Evolutionary conservation across 2,888 invertebrate genomes (phyloP), one percentile per base, ranked within the genome.

Genomic region (Oligia latruncula): DNA sequence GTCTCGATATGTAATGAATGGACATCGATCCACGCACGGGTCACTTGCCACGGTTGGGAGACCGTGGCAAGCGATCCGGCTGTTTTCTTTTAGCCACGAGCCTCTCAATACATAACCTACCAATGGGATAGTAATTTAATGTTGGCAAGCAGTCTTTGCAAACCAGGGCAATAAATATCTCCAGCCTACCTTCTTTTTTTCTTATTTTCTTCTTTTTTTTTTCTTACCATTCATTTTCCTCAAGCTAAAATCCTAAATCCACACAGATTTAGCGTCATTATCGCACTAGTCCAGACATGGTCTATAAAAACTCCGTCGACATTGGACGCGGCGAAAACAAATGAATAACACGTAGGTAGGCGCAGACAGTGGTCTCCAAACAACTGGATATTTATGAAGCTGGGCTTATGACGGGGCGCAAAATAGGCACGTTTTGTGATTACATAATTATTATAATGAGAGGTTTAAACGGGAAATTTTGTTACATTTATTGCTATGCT

Each of bases 311-410:
- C 52, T 23, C 35, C 20, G 73, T 55, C 68, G 49, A 70, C 60
- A 60, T 62, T 65, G 17, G n/a, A 80, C 68, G 60, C 23, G 80
- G 11, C 71, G 49, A 72, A 83, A 85, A 80, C 85, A 85, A 85
- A 85, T 81, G 52, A 80, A 74, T 72, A 58, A 40, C 40, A 29
- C 40, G 40, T 58, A 52, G 3, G 40, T 58, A 52, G 3, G 11
- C n/a, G 13, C 15, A 64, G 43, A 68, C 71, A 68, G 29, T n/a
- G 80, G 74, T 72, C 71, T 52, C 67, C 64, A 65, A 71, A 67
- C 66, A 11, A 20, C 17, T 71, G 71, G n/a, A 55, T 66, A 66
- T 78, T 81, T 71, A 52, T 71, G 77, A 35, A 4, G 60, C 60
- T 62, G 29, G 17, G 5, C 17, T 58, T 67, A 40, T 29, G 17